Evolutionary conservation across 1,140 invertebrate species (phyloP).

Genomic region (Drosophila asahinai): DNA sequence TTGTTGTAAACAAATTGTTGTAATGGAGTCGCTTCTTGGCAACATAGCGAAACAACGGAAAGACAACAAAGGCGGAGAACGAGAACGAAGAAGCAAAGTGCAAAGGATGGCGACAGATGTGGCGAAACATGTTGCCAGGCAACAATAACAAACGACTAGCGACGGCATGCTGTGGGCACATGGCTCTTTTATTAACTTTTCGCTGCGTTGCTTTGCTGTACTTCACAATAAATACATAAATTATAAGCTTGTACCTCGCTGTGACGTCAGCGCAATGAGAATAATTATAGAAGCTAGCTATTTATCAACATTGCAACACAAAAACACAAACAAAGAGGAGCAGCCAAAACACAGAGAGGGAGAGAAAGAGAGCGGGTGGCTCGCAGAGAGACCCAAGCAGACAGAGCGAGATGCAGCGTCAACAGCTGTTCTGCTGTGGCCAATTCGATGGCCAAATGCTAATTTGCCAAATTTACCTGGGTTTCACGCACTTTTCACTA

Average conservation of each 20-base stretch:
- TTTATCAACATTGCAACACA: conserved; percentile 48
- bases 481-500: conserved; percentile 29
- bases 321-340: conserved; percentile 8
- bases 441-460: conserved; percentile 30
- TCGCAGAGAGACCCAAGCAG: neutral
- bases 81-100: conserved; percentile 9
- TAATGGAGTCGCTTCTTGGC: conserved; percentile 22
- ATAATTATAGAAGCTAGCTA: conserved; percentile 48
- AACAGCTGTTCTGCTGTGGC: conserved; percentile 67
- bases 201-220: neutral
- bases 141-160: conserved; percentile 30
- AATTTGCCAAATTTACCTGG: conserved; percentile 30
- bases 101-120: conserved; percentile 18
- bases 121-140: conserved; percentile 31
- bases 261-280: conserved; percentile 26
- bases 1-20: conserved; percentile 45
- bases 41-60: conserved; percentile 8
- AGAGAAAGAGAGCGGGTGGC: conserved; percentile 25
- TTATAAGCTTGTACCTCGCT: neutral
- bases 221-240: conserved; percentile 4
- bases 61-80: conserved; percentile 1
- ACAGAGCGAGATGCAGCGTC: conserved; percentile 44
- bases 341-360: conserved; percentile 27
- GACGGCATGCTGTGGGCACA: conserved; percentile 24
- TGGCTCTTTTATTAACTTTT: neutral